Evolutionary conservation across 2,888 invertebrate species (phyloP), one percentile per base, ranked within the genome.

Genomic region (Rutpela maculata): DNA sequence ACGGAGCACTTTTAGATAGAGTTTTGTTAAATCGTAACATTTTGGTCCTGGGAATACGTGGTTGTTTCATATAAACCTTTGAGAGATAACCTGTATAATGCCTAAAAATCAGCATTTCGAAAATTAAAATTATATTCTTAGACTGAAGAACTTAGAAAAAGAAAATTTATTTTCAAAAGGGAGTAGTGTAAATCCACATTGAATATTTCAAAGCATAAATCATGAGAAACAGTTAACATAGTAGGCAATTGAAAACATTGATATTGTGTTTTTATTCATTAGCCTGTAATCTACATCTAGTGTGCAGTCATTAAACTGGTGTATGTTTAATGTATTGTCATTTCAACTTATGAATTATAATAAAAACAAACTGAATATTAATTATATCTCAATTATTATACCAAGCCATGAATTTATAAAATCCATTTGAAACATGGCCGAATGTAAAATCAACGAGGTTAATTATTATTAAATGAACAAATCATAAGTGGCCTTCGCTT

Each of bases 381-480:
- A 80, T 80, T 80, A 80, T 77, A 76, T 76, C 77, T 76, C 77
- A 80, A 80, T 80, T 80, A 77, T 74, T 67, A 73, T 77, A 75
- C 74, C 69, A 77, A 77, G 72, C 56, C 74, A 73, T 75, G 67
- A 73, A 75, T 74, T 77, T 65, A 79, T 75, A 78, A 75, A 77
- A 74, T 69, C 76, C 77, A 77, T 77, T 79, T 72, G 63, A 69
- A 65, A 72, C 66, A 63, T 56, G 75, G 65, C 17, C 63, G 65
- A 57, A 78, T 80, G 70, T 72, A 50, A 77, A 75, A 74, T 75
- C 71, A 72, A 78, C 73, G 75, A 81, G 80, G 76, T 76, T 78
- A 78, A 81, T 80, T 77, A 80, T 79, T 65, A 80, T 79, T 79
- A 79, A 78, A 80, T 75, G 79, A 78, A 82, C 78, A 77, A 81